These are phyloP conservation scores for Eudemis profundana DNA, from an alignment of 2,888 invertebrate species.

Conservation along the genomic window DNA sequence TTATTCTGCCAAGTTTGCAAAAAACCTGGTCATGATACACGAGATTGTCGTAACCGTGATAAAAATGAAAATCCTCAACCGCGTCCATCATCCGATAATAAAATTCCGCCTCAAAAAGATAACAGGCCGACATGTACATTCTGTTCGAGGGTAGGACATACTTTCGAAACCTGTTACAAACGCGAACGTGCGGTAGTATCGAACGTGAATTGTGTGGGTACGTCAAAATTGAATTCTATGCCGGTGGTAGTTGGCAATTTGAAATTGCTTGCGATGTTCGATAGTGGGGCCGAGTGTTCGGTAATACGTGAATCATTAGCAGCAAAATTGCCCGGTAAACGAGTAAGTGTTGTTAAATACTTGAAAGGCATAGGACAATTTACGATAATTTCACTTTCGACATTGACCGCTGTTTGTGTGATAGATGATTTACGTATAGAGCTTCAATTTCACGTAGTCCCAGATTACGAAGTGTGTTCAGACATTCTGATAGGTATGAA, in stretches of 20 bases:
- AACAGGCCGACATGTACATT: constrained; percentile 46
- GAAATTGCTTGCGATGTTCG: constrained; percentile 48
- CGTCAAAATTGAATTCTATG: constrained; percentile 42
- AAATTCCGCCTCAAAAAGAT: constrained; percentile 24
- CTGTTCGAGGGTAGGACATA: constrained; percentile 51
- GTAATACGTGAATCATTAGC: constrained; percentile 51
- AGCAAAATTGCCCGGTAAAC: constrained; percentile 48
- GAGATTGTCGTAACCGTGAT: constrained; percentile 43
- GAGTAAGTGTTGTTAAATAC: constrained; percentile 42
- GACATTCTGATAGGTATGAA: constrained; percentile 48
- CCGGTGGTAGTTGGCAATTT: constrained; percentile 34
- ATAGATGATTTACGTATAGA: constrained; percentile 47
- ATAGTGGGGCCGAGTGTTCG: constrained; percentile 55
- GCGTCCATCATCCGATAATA: constrained; percentile 21
- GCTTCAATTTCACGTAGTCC: constrained; percentile 49
- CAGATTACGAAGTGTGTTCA: no score
- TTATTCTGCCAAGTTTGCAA: constrained; percentile 46
- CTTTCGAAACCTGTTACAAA: constrained; percentile 50
- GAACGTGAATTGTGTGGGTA: constrained; percentile 49
- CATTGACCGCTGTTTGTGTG: constrained; percentile 38
- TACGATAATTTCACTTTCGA: constrained; percentile 46
- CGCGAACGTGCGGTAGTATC: constrained; percentile 47
- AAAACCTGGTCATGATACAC: constrained; percentile 43
- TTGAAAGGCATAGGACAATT: constrained; percentile 50
- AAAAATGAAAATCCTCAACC: constrained; percentile 17